A percentile compares a stretch with the other conserved stretches of the same genome.
Evolutionary conservation across 2,797 vertebrate genomes (phyloP).

Genomic region (Anabacerthia variegaticeps): DNA sequence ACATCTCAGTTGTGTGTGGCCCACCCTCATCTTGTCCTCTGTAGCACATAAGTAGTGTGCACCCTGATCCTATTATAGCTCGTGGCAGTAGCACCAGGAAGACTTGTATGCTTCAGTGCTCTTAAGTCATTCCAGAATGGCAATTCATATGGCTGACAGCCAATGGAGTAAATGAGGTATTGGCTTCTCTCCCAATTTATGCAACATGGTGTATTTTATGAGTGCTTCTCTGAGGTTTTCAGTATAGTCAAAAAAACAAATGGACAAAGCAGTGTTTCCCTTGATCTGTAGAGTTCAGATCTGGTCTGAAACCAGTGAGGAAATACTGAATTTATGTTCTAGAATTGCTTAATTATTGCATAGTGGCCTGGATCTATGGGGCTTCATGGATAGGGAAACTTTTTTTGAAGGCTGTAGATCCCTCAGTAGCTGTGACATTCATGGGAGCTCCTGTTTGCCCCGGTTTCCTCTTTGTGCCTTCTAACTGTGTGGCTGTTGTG

Average conservation of each 20-base stretch:
- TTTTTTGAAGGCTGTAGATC: background rate
- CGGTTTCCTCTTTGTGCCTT: background rate
- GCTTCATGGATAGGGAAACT: background rate
- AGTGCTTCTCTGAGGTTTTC: background rate
- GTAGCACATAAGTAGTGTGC: background rate
- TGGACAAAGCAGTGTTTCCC: background rate
- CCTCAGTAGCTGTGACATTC: background rate
- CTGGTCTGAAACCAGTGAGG: background rate
- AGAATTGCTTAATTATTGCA: background rate
- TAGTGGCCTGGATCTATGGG: background rate
- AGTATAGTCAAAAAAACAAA: background rate
- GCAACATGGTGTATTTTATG: background rate
- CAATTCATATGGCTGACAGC: background rate
- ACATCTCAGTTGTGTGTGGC: background rate
- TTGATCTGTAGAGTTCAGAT: background rate
- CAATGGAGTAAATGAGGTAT: background rate
- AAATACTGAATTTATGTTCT: background rate
- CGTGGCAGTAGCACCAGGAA: constrained; percentile 1
- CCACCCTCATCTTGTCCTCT: background rate
- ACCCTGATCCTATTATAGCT: background rate
- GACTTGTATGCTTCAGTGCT: constrained; percentile 28
- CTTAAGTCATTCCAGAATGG: background rate
- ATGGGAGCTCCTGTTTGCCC: background rate
- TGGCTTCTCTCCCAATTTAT: constrained; percentile 10
- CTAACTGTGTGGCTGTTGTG: background rate